These are phyloP conservation scores for Mus minutoides DNA, from an alignment of 2,797 vertebrate genomes.

Conservation along the genomic window DNA sequence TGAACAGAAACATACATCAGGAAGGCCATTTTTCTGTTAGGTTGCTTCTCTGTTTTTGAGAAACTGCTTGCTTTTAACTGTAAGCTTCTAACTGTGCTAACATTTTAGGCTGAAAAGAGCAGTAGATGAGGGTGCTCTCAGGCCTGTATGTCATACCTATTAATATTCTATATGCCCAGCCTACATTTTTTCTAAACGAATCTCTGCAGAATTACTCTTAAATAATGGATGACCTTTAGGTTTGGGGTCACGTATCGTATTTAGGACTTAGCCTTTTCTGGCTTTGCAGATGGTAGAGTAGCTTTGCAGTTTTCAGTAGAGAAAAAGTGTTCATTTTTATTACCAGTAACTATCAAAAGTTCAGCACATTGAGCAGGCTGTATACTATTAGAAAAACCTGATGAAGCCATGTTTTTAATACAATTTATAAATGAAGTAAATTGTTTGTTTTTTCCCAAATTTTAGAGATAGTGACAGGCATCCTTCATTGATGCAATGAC, in stretches of 20 bases:
- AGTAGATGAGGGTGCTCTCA: not conserved
- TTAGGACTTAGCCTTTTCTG: not conserved
- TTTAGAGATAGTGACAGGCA: conserved; percentile 37
- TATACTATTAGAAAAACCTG: conserved; percentile 35
- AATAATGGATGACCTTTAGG: not conserved
- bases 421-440: conserved; percentile 9
- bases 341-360: conserved; percentile 38
- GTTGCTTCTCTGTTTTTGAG: conserved; percentile 63
- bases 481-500: not conserved
- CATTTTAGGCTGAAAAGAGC: conserved; percentile 62
- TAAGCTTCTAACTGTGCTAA: conserved; percentile 71
- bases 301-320: conserved; percentile 23
- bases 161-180: not conserved
- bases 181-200: not conserved
- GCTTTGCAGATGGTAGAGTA: not conserved
- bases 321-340: conserved; percentile 17
- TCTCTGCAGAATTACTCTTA: conserved; percentile 19
- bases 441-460: conserved; percentile 43
- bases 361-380: not conserved
- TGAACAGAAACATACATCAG: not conserved
- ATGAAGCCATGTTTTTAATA: conserved; percentile 30
- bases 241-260: conserved; percentile 9
- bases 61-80: conserved; percentile 17
- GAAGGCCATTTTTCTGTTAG: not conserved
- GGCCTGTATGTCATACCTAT: not conserved